Evolutionary conservation across 2,888 invertebrate species (phyloP).

Genomic region (Choristoneura rosaceana): DNA sequence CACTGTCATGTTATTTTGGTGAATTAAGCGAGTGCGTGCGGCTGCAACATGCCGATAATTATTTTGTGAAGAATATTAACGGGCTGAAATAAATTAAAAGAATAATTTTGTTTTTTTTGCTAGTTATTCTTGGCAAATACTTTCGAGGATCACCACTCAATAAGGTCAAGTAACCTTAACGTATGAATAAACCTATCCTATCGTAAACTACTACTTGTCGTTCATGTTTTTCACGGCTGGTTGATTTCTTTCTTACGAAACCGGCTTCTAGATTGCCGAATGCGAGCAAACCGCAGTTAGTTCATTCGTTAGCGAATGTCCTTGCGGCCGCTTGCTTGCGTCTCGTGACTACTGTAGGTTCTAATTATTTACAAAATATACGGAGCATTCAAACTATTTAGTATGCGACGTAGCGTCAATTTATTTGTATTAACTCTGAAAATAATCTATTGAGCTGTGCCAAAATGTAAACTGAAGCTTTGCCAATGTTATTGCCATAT

Average conservation of each 20-base stretch:
- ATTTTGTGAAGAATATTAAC: not conserved
- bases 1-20: too few species aligned
- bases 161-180: slow-evolving; percentile 26
- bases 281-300: not conserved
- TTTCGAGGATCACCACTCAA: not conserved
- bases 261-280: slow-evolving; percentile 35
- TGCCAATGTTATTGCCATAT: slow-evolving; percentile 20
- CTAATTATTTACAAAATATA: not conserved
- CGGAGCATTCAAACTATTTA: not conserved
- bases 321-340: slow-evolving; percentile 7
- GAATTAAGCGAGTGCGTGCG: not conserved
- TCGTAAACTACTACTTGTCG: slow-evolving; percentile 8
- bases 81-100: slow-evolving; percentile 6
- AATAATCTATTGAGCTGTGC: not conserved
- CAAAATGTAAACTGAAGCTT: not conserved
- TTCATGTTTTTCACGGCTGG: slow-evolving; percentile 23
- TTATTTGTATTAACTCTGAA: slow-evolving; percentile 12
- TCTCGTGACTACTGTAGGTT: slow-evolving; percentile 11
- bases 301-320: slow-evolving; percentile 15
- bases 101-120: slow-evolving; percentile 9
- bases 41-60: not conserved
- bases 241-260: slow-evolving; percentile 35
- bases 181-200: not conserved
- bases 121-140: not conserved
- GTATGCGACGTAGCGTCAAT: not conserved